These are phyloP conservation scores for Prosopocoilus inquinatus DNA, from an alignment of 2,888 invertebrate genomes.

Conservation along the genomic window DNA sequence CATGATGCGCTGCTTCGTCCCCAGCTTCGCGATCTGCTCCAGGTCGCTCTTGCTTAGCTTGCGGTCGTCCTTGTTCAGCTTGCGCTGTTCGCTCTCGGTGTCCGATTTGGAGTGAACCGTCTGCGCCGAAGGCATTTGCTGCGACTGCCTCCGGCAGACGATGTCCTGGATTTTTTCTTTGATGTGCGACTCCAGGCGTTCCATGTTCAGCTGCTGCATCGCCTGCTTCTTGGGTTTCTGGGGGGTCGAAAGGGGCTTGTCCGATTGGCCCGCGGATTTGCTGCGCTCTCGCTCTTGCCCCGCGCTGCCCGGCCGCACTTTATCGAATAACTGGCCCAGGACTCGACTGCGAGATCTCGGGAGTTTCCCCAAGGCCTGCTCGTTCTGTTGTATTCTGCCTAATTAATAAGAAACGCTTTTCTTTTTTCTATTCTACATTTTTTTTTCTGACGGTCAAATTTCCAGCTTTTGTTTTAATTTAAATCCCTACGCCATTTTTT, in stretches of 20 bases:
- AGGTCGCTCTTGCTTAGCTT: slow-evolving; percentile 48
- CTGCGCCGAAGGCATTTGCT: slow-evolving; percentile 17
- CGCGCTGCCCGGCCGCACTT: slow-evolving; percentile 51
- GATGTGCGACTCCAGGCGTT: slow-evolving; percentile 50
- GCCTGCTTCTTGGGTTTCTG: slow-evolving; percentile 33
- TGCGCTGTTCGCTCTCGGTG: slow-evolving; percentile 34
- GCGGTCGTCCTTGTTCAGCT: slow-evolving; percentile 50
- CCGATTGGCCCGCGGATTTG: slow-evolving; percentile 45
- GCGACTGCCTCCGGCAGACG: slow-evolving; percentile 44
- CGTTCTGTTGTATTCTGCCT: slow-evolving; percentile 41
- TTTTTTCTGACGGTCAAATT: too few species aligned
- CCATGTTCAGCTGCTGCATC: slow-evolving; percentile 43
- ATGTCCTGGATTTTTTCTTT: slow-evolving; percentile 52
- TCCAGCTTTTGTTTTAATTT: too few species aligned
- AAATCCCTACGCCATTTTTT: too few species aligned
- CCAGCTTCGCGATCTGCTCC: slow-evolving; percentile 42
- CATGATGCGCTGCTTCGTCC: slow-evolving; percentile 43
- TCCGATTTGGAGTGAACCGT: slow-evolving; percentile 27
- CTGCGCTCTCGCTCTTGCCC: slow-evolving; percentile 46
- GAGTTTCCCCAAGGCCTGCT: slow-evolving; percentile 43
- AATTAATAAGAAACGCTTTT: slow-evolving; percentile 8
- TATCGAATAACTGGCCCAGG: slow-evolving; percentile 58
- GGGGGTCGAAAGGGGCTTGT: slow-evolving; percentile 34
- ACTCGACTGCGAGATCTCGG: slow-evolving; percentile 51
- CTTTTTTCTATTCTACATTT: neutral